A percentile compares a stretch with the other conserved stretches of the same genome.
phyloP scores from a whole-genome alignment of 2,888 invertebrate genomes.

The Cotesia congregata region DNA sequence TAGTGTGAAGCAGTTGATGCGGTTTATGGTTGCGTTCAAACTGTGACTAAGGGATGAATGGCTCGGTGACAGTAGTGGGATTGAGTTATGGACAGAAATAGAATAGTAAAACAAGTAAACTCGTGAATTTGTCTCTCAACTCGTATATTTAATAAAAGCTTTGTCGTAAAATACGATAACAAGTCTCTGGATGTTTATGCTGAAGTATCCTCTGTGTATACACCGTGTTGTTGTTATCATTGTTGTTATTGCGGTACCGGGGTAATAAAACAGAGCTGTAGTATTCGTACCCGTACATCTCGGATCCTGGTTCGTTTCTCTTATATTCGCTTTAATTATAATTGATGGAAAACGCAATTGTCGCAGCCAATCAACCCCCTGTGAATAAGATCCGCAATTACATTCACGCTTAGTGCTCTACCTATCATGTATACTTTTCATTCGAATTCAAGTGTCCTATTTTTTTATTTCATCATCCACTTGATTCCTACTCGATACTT shows the following conservation, averaged over 20 bases:
- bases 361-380: constrained; percentile 46
- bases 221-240: neutral
- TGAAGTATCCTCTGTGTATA: no score
- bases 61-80: neutral
- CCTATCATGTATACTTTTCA: neutral
- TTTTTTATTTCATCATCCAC: no score
- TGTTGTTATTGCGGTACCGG: neutral
- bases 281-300: neutral
- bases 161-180: constrained; percentile 2
- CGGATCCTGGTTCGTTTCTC: neutral
- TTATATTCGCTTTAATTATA: constrained; percentile 42
- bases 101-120: constrained; percentile 22
- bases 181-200: neutral
- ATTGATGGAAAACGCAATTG: constrained; percentile 39
- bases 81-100: neutral
- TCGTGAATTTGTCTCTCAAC: constrained; percentile 16
- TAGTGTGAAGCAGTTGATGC: neutral
- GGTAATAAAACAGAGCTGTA: neutral
- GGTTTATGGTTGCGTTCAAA: neutral
- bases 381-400: neutral
- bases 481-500: no score
- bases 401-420: constrained; percentile 1
- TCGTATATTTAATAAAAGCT: constrained; percentile 9
- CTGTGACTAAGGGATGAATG: constrained; percentile 4
- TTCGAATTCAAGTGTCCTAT: no score